Evolutionary conservation across 2,888 invertebrate genomes (phyloP).

Genomic region (Epinotia brunnichana): DNA sequence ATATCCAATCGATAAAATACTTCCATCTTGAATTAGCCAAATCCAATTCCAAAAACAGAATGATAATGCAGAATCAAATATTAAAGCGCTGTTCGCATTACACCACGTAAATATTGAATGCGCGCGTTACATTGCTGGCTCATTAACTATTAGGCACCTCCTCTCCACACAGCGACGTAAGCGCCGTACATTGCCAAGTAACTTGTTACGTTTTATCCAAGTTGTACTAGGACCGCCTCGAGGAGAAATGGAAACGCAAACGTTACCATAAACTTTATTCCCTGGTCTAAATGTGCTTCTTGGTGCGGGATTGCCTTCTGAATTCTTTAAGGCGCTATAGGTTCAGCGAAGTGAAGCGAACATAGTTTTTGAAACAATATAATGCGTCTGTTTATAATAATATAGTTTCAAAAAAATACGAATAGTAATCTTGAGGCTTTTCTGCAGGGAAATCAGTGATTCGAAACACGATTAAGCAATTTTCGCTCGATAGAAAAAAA

Average conservation of each 20-base stretch:
- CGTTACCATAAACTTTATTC: conserved; percentile 8
- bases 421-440: too few species aligned
- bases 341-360: too few species aligned
- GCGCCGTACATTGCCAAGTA: neutral
- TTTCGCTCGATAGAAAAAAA: too few species aligned
- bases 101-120: neutral
- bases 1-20: neutral
- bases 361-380: too few species aligned
- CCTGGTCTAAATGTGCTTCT: conserved; percentile 9
- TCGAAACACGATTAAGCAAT: too few species aligned
- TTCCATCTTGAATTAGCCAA: neutral
- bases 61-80: conserved; percentile 14
- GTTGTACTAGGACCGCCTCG: too few species aligned
- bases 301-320: conserved; percentile 17
- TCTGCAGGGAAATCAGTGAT: too few species aligned
- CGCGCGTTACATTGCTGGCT: conserved; percentile 5
- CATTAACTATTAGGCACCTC: conserved; percentile 11
- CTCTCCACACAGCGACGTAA: neutral
- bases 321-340: conserved; percentile 22
- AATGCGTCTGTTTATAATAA: too few species aligned
- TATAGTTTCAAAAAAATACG: too few species aligned
- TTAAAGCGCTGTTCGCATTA: conserved; percentile 14
- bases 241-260: conserved; percentile 17
- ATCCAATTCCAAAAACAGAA: conserved; percentile 19
- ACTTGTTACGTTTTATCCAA: conserved; percentile 7